Evolutionary conservation across 2,113 vertebrate genomes (phyloP).

Genomic region (Microcebus jonahi): DNA sequence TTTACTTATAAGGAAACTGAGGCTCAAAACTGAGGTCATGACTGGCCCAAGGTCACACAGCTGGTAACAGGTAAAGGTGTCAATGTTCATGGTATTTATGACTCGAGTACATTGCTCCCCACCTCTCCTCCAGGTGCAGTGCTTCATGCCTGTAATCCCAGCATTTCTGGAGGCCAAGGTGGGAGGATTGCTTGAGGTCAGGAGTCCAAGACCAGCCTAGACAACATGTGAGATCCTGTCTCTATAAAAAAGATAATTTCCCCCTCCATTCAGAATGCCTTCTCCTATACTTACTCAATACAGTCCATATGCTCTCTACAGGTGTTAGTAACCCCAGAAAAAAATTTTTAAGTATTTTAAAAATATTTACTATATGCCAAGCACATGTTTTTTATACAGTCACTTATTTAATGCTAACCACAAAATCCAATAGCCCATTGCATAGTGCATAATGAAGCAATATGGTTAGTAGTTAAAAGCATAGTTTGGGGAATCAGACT

Average conservation of each 20-base stretch:
- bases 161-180: too few species aligned
- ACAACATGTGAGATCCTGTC: too few species aligned
- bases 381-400: background rate
- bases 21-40: background rate
- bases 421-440: background rate
- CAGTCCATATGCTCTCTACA: background rate
- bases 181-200: too few species aligned
- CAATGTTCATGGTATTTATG: background rate
- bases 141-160: too few species aligned
- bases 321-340: background rate
- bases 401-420: conserved; percentile 13
- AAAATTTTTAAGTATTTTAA: background rate
- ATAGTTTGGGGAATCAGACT: background rate
- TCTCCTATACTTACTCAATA: background rate
- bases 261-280: background rate
- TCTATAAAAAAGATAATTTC: background rate
- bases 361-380: background rate
- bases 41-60: background rate
- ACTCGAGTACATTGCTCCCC: background rate
- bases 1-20: conserved; percentile 51
- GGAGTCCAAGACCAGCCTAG: too few species aligned
- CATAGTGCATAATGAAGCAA: background rate
- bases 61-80: background rate
- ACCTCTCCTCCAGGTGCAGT: too few species aligned
- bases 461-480: background rate